Percentiles rank a stretch among this genome's conserved stretches.
These are phyloP conservation scores for Dendrocincla tyrannina DNA, from an alignment of 2,797 vertebrate genomes.

Conservation along the genomic window DNA sequence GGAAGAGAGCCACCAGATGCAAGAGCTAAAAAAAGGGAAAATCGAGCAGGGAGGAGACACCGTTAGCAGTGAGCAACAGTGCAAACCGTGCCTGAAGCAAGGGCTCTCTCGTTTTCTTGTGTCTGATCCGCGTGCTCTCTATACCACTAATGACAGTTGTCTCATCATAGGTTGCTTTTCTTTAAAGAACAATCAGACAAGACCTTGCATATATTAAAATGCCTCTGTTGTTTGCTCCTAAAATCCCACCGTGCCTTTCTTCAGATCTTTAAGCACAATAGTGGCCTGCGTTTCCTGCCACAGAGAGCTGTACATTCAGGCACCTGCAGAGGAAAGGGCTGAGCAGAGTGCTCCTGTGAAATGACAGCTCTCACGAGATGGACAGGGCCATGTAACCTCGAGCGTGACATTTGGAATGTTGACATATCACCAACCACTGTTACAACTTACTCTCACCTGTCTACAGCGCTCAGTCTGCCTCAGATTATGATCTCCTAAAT, in stretches of 20 bases:
- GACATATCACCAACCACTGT: not conserved
- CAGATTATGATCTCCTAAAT: constrained; percentile 23
- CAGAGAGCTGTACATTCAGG: not conserved
- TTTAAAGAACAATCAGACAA: not conserved
- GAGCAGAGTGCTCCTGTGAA: not conserved
- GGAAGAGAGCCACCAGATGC: constrained; percentile 94
- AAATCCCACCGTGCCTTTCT: not conserved
- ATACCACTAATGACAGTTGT: accelerated
- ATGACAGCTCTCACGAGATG: not conserved
- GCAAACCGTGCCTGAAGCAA: not conserved
- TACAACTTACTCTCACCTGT: not conserved
- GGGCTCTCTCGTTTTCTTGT: not conserved
- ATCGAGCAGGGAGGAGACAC: constrained; percentile 46
- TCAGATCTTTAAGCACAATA: not conserved
- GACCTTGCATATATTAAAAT: not conserved
- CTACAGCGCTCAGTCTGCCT: not conserved
- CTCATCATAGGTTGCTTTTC: not conserved
- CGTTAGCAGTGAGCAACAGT: not conserved
- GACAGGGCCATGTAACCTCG: not conserved
- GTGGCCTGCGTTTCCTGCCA: not conserved
- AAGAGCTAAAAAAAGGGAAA: constrained; percentile 82
- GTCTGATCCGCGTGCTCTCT: not conserved
- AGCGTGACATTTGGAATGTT: not conserved
- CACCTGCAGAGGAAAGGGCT: not conserved
- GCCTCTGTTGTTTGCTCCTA: not conserved